Base-by-base conservation (phyloP, 2,113 vertebrate species). In the Eurypyga helias region DNA sequence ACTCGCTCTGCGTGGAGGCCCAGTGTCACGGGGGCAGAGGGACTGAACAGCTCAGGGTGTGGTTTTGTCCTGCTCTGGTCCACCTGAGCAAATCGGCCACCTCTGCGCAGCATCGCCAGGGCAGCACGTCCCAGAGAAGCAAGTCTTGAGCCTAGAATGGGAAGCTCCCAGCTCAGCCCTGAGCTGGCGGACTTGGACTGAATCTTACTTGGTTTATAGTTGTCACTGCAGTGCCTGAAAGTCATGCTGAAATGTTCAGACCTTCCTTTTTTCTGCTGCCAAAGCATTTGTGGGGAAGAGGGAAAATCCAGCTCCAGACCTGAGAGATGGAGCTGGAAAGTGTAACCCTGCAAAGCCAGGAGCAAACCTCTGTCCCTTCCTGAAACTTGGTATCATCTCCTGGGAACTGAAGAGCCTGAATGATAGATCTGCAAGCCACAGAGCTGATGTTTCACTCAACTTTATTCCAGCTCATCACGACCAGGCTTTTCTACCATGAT, bases 241-340 rank as follows among this genome's bases (percentile, higher is more conserved):
- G 92, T 95, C 88, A 97, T 91, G 90, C 90, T 97, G 97, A 96
- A 96, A 95, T 85, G 82, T 91, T 97, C 97, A 96, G 94, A 24
- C 86, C 96, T 96, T 91, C 91, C 94, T 96, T 97, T 95, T 93
- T 97, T 95, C 96, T 95, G 94, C 93, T 98, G 97, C 97, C 97
- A 98, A 98, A 97, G 96, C 92, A 96, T 91, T 96, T 98, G 97
- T 75, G 72, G 94, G 96, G 93, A 96, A 95, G 85, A 97, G 96
- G 95, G 73, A 97, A 96, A 89, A 97, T 89, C 90, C 93, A 97
- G 84, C 96, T 97, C 97, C 82, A 94, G 96, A 81, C 87, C 94
- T 79, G 77, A 96, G 96, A 92, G 67, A 90, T 54, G 51, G 94
- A 96, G 60, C 77, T 81, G 86, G 73, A 88, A 96, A 97, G 61